Conservation (phyloP, 2,797 vertebrate genomes). For the Pipistrellus kuhlii region DNA sequence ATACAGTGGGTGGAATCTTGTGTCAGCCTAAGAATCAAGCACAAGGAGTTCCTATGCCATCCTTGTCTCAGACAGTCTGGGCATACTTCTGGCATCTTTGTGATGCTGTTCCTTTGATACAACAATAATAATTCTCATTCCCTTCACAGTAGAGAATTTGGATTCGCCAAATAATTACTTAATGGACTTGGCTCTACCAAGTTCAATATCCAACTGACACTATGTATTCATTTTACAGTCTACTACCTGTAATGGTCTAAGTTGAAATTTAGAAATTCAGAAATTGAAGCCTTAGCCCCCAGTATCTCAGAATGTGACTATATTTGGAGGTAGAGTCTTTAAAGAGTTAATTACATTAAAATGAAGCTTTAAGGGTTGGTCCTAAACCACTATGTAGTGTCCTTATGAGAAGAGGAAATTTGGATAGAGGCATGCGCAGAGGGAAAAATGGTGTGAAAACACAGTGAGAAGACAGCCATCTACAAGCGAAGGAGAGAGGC, state of each 20-base stretch:
- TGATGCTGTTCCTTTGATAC: constrained; percentile 4
- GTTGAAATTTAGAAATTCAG: neutral
- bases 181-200: neutral
- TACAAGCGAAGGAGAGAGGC: neutral
- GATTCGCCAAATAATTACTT: constrained; percentile 7
- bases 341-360: constrained; percentile 24
- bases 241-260: neutral
- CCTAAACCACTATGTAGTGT: neutral
- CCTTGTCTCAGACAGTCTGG: neutral
- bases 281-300: neutral
- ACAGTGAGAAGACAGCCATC: neutral
- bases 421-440: neutral
- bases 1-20: neutral
- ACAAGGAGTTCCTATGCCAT: neutral
- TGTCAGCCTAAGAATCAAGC: neutral
- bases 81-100: neutral
- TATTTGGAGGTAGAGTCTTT: constrained; percentile 1
- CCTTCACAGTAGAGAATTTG: neutral
- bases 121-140: constrained; percentile 5
- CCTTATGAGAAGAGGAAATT: neutral
- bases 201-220: neutral
- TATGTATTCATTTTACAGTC: neutral
- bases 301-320: neutral
- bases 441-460: neutral
- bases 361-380: neutral